Evolutionary conservation across 1,140 invertebrate species (phyloP).

Genomic region (Caligus rogercresseyi): DNA sequence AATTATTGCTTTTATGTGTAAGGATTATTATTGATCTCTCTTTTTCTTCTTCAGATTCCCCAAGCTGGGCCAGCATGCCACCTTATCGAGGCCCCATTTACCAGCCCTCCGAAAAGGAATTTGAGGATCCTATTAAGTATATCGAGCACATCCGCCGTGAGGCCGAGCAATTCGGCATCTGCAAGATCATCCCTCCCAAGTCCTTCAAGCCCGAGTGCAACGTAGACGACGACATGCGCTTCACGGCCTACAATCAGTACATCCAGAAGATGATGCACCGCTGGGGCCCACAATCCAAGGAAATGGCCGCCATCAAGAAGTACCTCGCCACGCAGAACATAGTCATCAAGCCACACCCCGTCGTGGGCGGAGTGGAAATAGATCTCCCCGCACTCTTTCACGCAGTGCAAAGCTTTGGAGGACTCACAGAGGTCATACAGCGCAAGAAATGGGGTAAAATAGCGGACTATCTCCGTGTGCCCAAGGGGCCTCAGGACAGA

Average conservation of each 20-base stretch:
- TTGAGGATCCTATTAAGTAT: slow-evolving; percentile 72
- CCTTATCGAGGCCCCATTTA: slow-evolving; percentile 65
- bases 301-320: slow-evolving; percentile 66
- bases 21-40: too few species aligned
- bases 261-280: slow-evolving; percentile 69
- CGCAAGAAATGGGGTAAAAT: slow-evolving; percentile 77
- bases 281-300: slow-evolving; percentile 72
- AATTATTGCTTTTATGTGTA: too few species aligned
- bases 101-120: slow-evolving; percentile 62
- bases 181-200: slow-evolving; percentile 65
- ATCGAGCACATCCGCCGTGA: slow-evolving; percentile 60
- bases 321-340: slow-evolving; percentile 60
- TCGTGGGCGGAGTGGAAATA: slow-evolving; percentile 70
- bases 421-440: slow-evolving; percentile 69
- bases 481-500: slow-evolving; percentile 55
- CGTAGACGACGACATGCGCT: slow-evolving; percentile 62
- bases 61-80: slow-evolving; percentile 24
- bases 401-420: slow-evolving; percentile 64
- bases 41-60: slow-evolving; percentile 8
- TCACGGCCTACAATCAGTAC: slow-evolving; percentile 78
- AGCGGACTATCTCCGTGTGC: slow-evolving; percentile 68
- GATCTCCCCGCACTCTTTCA: slow-evolving; percentile 69
- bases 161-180: slow-evolving; percentile 67
- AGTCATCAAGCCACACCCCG: slow-evolving; percentile 49
- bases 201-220: slow-evolving; percentile 74